Conservation (phyloP, 1,140 invertebrate species). For the Catajapyx aquilonaris region DNA sequence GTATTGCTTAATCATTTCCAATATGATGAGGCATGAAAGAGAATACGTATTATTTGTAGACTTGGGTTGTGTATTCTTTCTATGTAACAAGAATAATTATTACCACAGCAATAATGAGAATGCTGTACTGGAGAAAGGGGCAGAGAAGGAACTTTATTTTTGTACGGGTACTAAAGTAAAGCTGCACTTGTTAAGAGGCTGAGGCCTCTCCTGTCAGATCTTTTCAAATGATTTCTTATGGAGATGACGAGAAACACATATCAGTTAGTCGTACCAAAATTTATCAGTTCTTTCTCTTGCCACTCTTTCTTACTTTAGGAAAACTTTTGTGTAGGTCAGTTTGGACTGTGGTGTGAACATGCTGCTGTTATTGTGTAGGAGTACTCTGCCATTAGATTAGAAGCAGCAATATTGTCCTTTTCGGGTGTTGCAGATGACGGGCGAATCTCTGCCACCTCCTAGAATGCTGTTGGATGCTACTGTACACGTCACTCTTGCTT, state of each 20-base stretch:
- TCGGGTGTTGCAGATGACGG: no score
- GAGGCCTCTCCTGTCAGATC: not conserved
- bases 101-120: not conserved
- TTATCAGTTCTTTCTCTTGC: constrained; percentile 1
- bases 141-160: constrained; percentile 1
- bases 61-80: no score
- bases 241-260: not conserved
- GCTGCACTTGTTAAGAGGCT: not conserved
- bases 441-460: no score
- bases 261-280: not conserved
- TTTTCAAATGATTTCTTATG: not conserved
- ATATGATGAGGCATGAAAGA: no score
- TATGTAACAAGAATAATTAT: not conserved
- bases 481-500: no score
- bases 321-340: not conserved
- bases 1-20: no score
- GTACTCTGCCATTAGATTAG: no score
- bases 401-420: no score
- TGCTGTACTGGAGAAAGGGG: not conserved
- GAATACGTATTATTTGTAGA: no score
- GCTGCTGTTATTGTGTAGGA: no score
- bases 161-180: not conserved
- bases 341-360: no score
- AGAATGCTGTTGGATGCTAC: no score
- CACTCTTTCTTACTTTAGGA: not conserved